Conservation (phyloP, 2,797 vertebrate species). For the Lacerta agilis region DNA sequence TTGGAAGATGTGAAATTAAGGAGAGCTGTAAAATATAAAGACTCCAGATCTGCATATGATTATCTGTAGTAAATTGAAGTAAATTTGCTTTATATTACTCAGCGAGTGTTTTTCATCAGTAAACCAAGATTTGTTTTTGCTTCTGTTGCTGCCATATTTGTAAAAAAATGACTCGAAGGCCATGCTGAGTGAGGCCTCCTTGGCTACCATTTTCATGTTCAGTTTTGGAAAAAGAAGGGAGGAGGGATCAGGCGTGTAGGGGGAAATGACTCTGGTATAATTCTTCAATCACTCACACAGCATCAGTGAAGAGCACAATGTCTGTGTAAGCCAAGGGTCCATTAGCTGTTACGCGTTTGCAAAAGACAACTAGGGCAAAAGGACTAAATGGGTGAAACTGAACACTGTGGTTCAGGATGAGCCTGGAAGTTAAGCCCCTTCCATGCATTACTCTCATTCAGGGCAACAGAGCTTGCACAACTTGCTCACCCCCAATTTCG, state of each 20-base stretch:
- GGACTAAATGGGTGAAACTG: neutral
- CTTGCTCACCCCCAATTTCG: neutral
- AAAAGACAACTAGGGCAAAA: neutral
- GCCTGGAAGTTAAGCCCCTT: neutral
- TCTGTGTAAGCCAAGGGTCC: neutral
- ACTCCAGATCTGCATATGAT: slow-evolving; percentile 62
- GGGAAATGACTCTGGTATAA: neutral
- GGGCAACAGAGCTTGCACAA: too few species aligned
- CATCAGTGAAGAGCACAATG: neutral
- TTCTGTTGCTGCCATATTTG: slow-evolving; percentile 45
- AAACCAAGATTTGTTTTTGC: slow-evolving; percentile 51
- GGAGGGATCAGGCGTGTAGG: neutral
- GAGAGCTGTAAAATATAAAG: slow-evolving; percentile 68
- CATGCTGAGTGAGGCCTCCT: neutral
- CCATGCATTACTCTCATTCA: neutral
- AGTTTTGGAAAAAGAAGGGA: slow-evolving; percentile 10
- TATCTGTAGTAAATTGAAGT: slow-evolving; percentile 67
- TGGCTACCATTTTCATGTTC: slow-evolving; percentile 32
- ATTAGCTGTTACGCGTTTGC: neutral
- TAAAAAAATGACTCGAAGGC: neutral
- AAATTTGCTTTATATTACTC: slow-evolving; percentile 64
- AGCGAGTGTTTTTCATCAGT: slow-evolving; percentile 50
- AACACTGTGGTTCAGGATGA: neutral
- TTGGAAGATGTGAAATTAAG: slow-evolving; percentile 67
- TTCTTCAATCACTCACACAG: neutral